Evolutionary conservation across 2,888 invertebrate species (phyloP), one percentile per base, ranked within the genome.

Genomic region (Cylindroiulus punctatus): DNA sequence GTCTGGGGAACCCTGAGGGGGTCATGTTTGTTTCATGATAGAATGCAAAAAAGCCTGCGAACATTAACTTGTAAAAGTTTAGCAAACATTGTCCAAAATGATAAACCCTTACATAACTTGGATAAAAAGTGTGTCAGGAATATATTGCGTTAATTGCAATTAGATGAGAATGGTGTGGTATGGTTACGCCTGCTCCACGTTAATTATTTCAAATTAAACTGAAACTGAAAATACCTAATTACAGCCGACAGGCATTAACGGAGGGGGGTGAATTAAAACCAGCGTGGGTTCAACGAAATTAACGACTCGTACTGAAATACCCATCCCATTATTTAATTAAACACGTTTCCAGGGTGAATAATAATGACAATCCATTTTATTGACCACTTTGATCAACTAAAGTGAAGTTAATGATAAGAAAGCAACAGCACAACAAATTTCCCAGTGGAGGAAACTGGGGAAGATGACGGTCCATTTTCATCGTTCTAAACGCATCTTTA

Each of bases 391-490:
- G 22, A 22, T 57, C 57, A 57, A n/a, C 57, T n/a, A 57, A 57
- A 57, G 57, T n/a, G 57, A 57, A 57, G 5, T 57, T 57, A 57
- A 22, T 22, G 57, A 57, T 57, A 22, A 57, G 57, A 57, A 57
- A 57, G 7, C 19, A 57, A 14, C 14, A 47, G 47, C 47, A 17
- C 57, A 57, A n/a, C 57, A n/a, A 57, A 19, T 57, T 47, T 47
- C 14, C 47, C 0, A 47, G 47, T 47, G 17, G 14, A 36, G 36
- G 7, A 47, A 47, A 10, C 47, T 47, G 17, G 22, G n/a, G 57
- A 57, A n/a, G 57, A 57, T 57, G 57, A 57, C 57, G n/a, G 22
- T n/a, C 57, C 22, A n/a, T 57, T 57, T 57, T 57, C 57, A 57
- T 8, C 19, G n/a, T 57, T 57, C 0, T 5, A 57, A 57, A 57